Evolutionary conservation across 1,140 invertebrate species (phyloP).

Genomic region (Musca vetustissima): DNA sequence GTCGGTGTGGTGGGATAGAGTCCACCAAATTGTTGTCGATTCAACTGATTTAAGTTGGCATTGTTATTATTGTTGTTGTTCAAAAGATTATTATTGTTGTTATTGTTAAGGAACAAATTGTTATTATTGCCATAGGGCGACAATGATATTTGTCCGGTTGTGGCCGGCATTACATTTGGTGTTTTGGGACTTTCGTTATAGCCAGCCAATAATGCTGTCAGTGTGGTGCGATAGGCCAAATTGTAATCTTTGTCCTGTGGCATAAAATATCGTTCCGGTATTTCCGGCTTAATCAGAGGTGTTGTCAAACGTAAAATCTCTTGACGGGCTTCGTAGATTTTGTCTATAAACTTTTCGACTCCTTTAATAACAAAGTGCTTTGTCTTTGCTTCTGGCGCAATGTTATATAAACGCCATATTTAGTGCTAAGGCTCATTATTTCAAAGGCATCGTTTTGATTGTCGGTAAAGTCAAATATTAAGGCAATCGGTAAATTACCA

Average conservation of each 20-base stretch:
- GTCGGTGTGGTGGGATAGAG: conserved; percentile 37
- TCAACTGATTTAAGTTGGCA: conserved; percentile 17
- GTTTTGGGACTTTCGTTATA: conserved; percentile 48
- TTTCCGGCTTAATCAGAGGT: conserved; percentile 65
- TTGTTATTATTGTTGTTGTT: conserved; percentile 24
- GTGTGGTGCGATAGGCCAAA: conserved; percentile 37
- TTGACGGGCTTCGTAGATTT: conserved; percentile 88
- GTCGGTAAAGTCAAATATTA: conserved; percentile 92
- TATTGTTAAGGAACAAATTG: conserved; percentile 27
- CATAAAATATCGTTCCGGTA: conserved; percentile 73
- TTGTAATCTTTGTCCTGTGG: conserved; percentile 46
- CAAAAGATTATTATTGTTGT: too few relatives aligned
- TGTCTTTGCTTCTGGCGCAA: conserved; percentile 85
- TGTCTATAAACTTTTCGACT: conserved; percentile 78
- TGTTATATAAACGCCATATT: conserved; percentile 83
- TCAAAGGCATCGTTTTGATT: conserved; percentile 67
- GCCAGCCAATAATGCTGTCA: conserved; percentile 44
- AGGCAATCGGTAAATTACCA: conserved; percentile 84
- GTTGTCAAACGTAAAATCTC: conserved; percentile 75
- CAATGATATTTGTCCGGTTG: conserved; percentile 28
- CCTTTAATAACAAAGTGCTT: conserved; percentile 77
- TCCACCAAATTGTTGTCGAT: conserved; percentile 22
- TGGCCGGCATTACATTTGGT: conserved; percentile 35
- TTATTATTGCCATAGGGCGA: conserved; percentile 35
- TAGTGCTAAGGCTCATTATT: conserved; percentile 73